Percentiles rank a stretch among this genome's conserved stretches.
phyloP scores from a whole-genome alignment of 1,140 invertebrate genomes.

The Lysiphlebus fabarum region DNA sequence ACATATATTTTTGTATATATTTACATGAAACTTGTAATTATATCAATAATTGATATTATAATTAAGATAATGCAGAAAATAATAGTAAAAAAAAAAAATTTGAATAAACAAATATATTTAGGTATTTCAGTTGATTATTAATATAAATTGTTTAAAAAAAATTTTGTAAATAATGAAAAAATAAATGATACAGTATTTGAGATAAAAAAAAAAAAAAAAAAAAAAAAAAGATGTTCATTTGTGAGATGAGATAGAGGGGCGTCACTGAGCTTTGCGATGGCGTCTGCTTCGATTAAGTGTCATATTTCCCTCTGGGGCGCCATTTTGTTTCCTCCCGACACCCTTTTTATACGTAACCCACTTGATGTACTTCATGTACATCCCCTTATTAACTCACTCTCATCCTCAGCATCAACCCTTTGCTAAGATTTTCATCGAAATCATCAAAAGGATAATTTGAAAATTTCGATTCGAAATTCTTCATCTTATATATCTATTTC shows the following conservation, averaged over 20 bases:
- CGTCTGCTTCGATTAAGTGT: slow-evolving; percentile 57
- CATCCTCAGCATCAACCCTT: background rate
- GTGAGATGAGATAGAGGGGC: slow-evolving; percentile 45
- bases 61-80: no score
- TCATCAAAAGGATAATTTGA: no score
- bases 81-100: no score
- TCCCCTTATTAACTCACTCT: background rate
- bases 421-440: no score
- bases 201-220: slow-evolving; percentile 13
- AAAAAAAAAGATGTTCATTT: slow-evolving; percentile 27
- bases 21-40: no score
- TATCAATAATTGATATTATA: no score
- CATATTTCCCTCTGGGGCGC: slow-evolving; percentile 48
- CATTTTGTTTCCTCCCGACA: slow-evolving; percentile 48
- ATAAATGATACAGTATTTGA: background rate
- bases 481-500: no score
- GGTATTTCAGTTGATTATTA: no score
- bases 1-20: no score
- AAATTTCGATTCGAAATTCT: no score
- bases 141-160: background rate
- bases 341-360: slow-evolving; percentile 15
- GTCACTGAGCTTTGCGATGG: slow-evolving; percentile 51
- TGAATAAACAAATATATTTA: no score
- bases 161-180: background rate
- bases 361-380: background rate